These are phyloP conservation scores for Macrotus californicus DNA, from an alignment of 2,113 vertebrate genomes.

Conservation along the genomic window DNA sequence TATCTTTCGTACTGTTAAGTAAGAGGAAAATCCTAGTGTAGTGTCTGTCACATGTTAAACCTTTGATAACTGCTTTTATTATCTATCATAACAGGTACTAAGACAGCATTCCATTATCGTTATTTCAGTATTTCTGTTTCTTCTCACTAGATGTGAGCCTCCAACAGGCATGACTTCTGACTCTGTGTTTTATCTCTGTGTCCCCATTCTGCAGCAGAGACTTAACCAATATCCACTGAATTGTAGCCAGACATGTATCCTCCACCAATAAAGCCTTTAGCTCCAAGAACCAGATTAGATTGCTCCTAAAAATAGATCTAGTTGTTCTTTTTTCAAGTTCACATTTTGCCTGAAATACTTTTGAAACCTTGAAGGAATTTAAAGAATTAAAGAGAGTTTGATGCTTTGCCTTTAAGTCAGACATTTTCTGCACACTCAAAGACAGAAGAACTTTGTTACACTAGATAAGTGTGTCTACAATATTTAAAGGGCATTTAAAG, in stretches of 20 bases:
- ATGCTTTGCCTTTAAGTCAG: conserved; percentile 8
- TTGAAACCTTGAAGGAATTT: neutral
- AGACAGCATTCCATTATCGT: neutral
- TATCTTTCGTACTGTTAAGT: neutral
- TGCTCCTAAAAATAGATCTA: neutral
- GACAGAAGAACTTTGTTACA: neutral
- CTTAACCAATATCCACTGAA: neutral
- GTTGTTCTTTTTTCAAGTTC: neutral
- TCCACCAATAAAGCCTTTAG: neutral
- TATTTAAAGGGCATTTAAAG: neutral
- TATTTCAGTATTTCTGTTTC: conserved; percentile 14
- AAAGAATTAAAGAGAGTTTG: neutral
- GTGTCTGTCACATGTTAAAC: neutral
- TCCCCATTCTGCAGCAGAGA: neutral
- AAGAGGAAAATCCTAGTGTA: neutral
- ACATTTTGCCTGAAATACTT: conserved; percentile 23
- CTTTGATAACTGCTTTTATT: neutral
- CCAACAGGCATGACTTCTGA: neutral
- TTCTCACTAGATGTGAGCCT: neutral
- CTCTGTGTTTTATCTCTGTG: neutral
- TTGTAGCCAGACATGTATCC: neutral
- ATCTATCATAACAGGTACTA: neutral
- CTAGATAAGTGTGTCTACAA: neutral
- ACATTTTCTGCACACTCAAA: neutral
- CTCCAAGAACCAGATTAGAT: neutral